These are phyloP conservation scores for Eclectus roratus DNA, from an alignment of 2,113 vertebrate genomes.

Conservation along the genomic window DNA sequence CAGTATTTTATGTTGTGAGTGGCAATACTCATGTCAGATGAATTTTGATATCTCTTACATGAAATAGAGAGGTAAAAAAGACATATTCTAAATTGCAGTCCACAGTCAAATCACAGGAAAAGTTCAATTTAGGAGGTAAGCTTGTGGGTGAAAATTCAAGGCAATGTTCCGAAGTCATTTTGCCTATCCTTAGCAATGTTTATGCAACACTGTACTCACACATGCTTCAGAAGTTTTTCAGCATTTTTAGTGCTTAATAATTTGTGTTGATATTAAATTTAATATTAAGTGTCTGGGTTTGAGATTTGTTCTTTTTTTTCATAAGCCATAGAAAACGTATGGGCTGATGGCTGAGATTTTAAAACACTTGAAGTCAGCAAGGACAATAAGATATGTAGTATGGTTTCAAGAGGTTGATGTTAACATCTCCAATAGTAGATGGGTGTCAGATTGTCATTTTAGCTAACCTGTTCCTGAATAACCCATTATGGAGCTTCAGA, in stretches of 20 bases:
- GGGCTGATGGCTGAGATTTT: neutral
- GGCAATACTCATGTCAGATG: neutral
- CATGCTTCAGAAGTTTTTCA: neutral
- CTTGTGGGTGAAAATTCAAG: neutral
- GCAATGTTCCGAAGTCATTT: neutral
- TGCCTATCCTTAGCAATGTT: neutral
- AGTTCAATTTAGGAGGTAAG: neutral
- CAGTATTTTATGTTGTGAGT: neutral
- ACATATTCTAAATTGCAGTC: neutral
- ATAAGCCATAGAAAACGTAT: neutral
- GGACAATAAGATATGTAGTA: neutral
- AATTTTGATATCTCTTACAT: neutral
- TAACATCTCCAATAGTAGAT: neutral
- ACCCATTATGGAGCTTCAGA: neutral
- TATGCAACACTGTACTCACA: neutral
- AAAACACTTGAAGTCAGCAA: neutral
- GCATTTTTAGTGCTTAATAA: neutral
- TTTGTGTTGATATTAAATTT: neutral
- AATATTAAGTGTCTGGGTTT: neutral
- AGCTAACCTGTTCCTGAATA: neutral
- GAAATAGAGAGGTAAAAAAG: neutral
- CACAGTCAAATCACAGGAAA: neutral
- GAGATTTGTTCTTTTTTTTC: neutral
- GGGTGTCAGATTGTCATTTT: neutral
- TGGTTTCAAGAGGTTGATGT: neutral